Base-by-base conservation (phyloP, 2,113 vertebrate genomes). In the Mystacornis crossleyi region DNA sequence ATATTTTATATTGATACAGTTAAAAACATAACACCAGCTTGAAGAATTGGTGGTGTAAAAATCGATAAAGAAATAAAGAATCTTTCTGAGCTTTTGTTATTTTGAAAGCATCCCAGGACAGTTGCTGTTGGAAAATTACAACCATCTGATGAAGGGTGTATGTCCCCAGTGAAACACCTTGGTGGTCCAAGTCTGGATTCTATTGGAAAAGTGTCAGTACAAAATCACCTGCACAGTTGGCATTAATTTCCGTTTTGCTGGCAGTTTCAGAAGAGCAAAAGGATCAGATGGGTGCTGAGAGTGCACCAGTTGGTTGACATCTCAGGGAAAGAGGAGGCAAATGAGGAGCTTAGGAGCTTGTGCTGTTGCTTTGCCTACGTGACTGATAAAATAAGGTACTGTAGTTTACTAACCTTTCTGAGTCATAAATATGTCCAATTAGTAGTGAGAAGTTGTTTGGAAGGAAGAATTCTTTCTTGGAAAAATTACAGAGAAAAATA, bases 171-270 rank as follows among this genome's bases (percentile, higher is more conserved):
- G 90, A 90, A 93, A 86, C 60, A 69, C 28, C 20, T 4, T 71
- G 55, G 42, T 92, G 86, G 79, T 81, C 67, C 33, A 65, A 54
- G 42, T 67, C 74, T 94, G 88, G 64, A 81, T 93, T 92, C 92
- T 93, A 26, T 67, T 93, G 88, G 69, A 65, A 84, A 92, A 83
- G 60, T 70, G 75, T 93, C 90, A 60, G 45, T 93, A 83, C 42
- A 77, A 81, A 88, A 86, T 93, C 69, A 90, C 60, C 51, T 86
- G 75, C 55, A 74, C 58, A 78, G 53, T 83, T 90, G 54, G 79
- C 85, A 71, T 90, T 89, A 17, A 92, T 96, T 96, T 96, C 21
- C 90, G 86, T 93, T 86, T 47, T 18, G 17, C 13, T 92, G 71
- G 20, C 55, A 26, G 33, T 85, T 90, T 81, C 45, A 78, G 64